phyloP scores from a whole-genome alignment of 2,113 vertebrate species.

The Ceratotherium simum region DNA sequence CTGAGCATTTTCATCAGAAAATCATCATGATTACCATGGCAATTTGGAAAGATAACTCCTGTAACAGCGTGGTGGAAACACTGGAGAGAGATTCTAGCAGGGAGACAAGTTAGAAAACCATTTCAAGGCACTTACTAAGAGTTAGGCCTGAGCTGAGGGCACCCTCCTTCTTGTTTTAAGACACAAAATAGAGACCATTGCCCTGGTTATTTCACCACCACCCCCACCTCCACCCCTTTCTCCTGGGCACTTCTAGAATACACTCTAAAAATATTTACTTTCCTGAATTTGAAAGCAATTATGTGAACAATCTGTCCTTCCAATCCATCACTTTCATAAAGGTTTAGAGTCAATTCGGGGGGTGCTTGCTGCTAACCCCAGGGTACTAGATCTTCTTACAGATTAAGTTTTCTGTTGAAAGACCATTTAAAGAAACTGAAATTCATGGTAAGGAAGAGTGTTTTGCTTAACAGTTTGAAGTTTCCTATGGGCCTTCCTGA shows the following conservation, averaged over 20 bases:
- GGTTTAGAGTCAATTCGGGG: background rate
- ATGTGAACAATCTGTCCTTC: background rate
- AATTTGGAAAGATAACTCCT: background rate
- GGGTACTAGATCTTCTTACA: background rate
- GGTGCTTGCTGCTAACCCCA: background rate
- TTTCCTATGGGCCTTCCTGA: slow-evolving; percentile 82
- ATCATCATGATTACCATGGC: no score
- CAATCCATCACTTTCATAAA: background rate
- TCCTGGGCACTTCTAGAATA: background rate
- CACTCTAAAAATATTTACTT: background rate
- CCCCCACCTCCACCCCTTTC: fast-evolving
- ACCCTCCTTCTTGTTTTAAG: background rate
- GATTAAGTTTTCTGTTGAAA: slow-evolving; percentile 39
- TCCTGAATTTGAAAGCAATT: background rate
- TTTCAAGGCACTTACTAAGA: background rate
- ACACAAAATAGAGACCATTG: background rate
- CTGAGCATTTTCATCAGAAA: background rate
- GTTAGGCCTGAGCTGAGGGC: background rate
- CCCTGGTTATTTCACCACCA: background rate
- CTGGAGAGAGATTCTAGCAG: background rate
- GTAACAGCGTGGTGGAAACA: background rate
- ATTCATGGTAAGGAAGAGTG: background rate
- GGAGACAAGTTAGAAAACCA: background rate
- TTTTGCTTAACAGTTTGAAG: slow-evolving; percentile 69
- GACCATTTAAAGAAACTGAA: slow-evolving; percentile 58